Evolutionary conservation across 2,888 invertebrate species (phyloP).

Genomic region (Odontocerum albicorne): DNA sequence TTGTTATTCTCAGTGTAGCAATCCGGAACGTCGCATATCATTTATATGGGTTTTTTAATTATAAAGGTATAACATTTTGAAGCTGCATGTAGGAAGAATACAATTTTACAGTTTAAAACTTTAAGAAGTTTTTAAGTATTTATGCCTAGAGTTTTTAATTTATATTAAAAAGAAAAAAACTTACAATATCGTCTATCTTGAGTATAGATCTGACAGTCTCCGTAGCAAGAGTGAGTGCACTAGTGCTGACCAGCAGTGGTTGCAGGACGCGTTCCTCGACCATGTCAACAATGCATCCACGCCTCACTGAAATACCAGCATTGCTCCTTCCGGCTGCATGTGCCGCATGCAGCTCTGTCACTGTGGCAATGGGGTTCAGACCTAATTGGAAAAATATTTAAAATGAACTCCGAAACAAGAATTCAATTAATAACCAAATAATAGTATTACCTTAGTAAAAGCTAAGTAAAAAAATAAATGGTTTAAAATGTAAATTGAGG

Average conservation of each 20-base stretch:
- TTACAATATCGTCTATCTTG: slow-evolving; percentile 99
- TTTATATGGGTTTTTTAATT: too few relatives aligned
- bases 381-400: slow-evolving; percentile 51
- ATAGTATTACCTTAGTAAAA: too few relatives aligned
- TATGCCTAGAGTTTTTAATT: too few relatives aligned
- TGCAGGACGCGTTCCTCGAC: slow-evolving; percentile 96
- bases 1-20: too few relatives aligned
- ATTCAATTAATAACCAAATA: not conserved
- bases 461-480: too few relatives aligned
- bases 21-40: too few relatives aligned
- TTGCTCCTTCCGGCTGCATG: slow-evolving; percentile 86
- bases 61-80: too few relatives aligned
- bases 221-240: slow-evolving; percentile 90
- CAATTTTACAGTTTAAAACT: too few relatives aligned
- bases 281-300: slow-evolving; percentile 96
- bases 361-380: slow-evolving; percentile 90
- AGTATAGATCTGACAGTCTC: slow-evolving; percentile 97
- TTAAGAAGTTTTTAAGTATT: too few relatives aligned
- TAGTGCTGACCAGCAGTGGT: slow-evolving; percentile 92
- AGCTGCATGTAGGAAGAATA: too few relatives aligned
- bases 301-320: slow-evolving; percentile 95
- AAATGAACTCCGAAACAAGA: not conserved
- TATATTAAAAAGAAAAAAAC: slow-evolving; percentile 44
- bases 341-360: slow-evolving; percentile 92
- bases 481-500: too few relatives aligned